phyloP scores from a whole-genome alignment of 1,140 invertebrate species.

The Drosophila biarmipes region DNA sequence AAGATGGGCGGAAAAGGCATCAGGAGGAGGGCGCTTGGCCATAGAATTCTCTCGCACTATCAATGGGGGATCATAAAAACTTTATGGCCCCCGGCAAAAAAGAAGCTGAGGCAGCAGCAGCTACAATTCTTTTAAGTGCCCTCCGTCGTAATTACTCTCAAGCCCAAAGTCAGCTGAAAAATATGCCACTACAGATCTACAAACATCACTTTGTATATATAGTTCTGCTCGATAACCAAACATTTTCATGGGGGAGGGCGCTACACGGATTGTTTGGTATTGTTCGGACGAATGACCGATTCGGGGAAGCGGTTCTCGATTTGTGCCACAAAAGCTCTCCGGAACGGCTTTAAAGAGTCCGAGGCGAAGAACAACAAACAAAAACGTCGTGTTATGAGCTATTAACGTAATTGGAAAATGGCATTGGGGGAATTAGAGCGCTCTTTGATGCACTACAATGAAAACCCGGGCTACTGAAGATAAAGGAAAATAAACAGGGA shows the following conservation, averaged over 20 bases:
- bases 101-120: slow-evolving; percentile 56
- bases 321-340: slow-evolving; percentile 48
- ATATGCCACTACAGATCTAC: slow-evolving; percentile 66
- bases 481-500: slow-evolving; percentile 23
- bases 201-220: slow-evolving; percentile 54
- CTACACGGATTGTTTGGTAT: slow-evolving; percentile 44
- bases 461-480: slow-evolving; percentile 17
- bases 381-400: slow-evolving; percentile 76
- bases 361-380: slow-evolving; percentile 70
- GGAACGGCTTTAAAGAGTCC: slow-evolving; percentile 42
- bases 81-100: slow-evolving; percentile 61
- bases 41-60: slow-evolving; percentile 72
- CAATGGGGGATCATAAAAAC: slow-evolving; percentile 78
- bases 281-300: slow-evolving; percentile 42
- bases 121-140: slow-evolving; percentile 77
- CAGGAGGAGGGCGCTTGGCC: slow-evolving; percentile 11
- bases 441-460: slow-evolving; percentile 49
- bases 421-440: slow-evolving; percentile 58
- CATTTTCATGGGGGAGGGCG: slow-evolving; percentile 43
- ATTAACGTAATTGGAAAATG: slow-evolving; percentile 79
- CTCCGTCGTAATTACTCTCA: slow-evolving; percentile 73
- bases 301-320: slow-evolving; percentile 66
- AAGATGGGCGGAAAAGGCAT: not conserved
- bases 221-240: slow-evolving; percentile 18
- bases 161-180: slow-evolving; percentile 78